These are phyloP conservation scores for Oryzias curvinotus DNA, from an alignment of 2,113 vertebrate genomes.

Conservation along the genomic window DNA sequence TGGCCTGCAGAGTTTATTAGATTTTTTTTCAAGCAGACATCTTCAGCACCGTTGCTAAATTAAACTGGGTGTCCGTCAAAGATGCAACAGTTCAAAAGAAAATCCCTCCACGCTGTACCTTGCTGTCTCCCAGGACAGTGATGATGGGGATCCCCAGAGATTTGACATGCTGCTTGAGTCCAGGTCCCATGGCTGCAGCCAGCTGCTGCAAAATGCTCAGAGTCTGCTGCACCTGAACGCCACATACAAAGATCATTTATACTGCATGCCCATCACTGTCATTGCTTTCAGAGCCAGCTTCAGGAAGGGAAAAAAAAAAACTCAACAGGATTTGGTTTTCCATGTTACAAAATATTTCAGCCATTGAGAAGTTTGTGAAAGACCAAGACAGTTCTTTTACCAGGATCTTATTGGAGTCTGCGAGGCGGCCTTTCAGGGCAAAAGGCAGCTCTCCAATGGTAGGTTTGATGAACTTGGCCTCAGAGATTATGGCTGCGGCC, in stretches of 20 bases:
- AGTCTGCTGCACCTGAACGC: constrained; percentile 90
- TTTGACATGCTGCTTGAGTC: constrained; percentile 92
- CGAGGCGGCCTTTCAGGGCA: constrained; percentile 89
- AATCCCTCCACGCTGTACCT: constrained; percentile 77
- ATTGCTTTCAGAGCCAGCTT: not conserved
- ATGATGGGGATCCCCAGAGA: constrained; percentile 88
- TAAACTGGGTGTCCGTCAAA: not conserved
- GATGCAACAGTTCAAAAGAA: not conserved
- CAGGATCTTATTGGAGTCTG: constrained; percentile 98
- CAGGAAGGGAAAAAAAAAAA: too few relatives aligned
- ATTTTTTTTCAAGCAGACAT: not conserved
- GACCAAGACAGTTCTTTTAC: constrained; percentile 31
- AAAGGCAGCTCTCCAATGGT: constrained; percentile 92
- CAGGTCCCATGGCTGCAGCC: constrained; percentile 90
- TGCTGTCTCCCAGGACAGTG: constrained; percentile 95
- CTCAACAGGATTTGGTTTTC: too few relatives aligned
- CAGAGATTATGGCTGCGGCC: constrained; percentile 87
- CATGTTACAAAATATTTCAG: not conserved
- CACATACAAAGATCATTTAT: constrained; percentile 1
- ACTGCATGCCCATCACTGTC: not conserved
- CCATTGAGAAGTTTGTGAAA: too few relatives aligned
- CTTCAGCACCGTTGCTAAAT: not conserved
- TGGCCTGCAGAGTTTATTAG: constrained; percentile 70
- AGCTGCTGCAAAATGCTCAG: constrained; percentile 91
- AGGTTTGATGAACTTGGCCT: constrained; percentile 93